Base-by-base conservation (phyloP, 2,888 invertebrate species). In the Acrobasis suavella region DNA sequence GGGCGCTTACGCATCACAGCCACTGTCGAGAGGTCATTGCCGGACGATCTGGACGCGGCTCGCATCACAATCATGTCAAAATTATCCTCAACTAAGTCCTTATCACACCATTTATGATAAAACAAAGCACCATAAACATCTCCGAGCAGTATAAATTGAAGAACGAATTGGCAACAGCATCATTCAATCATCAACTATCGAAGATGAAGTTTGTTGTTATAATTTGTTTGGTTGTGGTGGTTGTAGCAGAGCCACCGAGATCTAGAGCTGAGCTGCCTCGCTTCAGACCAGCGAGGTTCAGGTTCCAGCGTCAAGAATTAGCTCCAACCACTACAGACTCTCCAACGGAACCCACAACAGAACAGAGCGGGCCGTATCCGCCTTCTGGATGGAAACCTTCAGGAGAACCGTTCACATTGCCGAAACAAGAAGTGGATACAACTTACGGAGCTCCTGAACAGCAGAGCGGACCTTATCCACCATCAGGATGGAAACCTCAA, bases 231-330 rank as follows among this genome's bases (percentile, higher is more conserved):
- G 62, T 84, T 49, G 75, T 73, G 10, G 82, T 79, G 38, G 87
- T 74, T 0, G 62, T 82, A 14, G 89, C 89, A 84, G 91, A 91
- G 69, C 86, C 79, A 38, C 92, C 92, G 86, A 91, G 92, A 77
- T 87, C 84, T 69, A 79, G 81, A 72, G 89, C 89, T 85, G 91
- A 91, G 69, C 86, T 78, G 38, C 92, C 92, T 87, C 91, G 92
- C 78, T 87, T 84, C 70, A 79, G 81, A 72, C 85, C 87, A 50
- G 89, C 88, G 87, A 88, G 90, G 86, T 88, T 91, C 75, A 77
- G 89, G 65, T 85, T 78, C 69, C 89, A 91, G 82, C 83, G 92
- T n/a, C 86, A 85, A 65, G 90, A 90, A 66, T 69, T 92, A 54
- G 88, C 85, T 22, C 89, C 92, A 9, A 87, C 91, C 0, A 90